Evolutionary conservation across 2,888 invertebrate genomes (phyloP).

Genomic region (Coleophora flavipennella): DNA sequence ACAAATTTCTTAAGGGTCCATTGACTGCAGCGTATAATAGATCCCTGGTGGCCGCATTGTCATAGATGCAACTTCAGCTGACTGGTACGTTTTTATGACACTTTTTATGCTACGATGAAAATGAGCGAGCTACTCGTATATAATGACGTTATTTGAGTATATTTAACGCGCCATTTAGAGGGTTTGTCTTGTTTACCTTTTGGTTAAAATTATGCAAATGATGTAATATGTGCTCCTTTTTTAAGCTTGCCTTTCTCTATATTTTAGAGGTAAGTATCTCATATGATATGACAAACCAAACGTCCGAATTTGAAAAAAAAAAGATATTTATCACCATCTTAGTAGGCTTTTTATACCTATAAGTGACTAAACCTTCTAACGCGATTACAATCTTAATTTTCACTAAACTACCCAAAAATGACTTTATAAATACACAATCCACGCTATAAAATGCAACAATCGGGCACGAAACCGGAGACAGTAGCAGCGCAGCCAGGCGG

Average conservation of each 20-base stretch:
- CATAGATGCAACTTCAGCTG: constrained; percentile 33
- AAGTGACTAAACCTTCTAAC: too few relatives aligned
- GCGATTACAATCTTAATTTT: too few relatives aligned
- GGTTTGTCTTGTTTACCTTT: constrained; percentile 50
- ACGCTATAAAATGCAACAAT: constrained; percentile 28
- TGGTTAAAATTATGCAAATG: constrained; percentile 52
- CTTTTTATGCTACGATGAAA: constrained; percentile 35
- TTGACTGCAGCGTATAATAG: constrained; percentile 40
- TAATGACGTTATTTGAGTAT: constrained; percentile 57
- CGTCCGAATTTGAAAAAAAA: too few relatives aligned
- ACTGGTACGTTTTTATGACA: constrained; percentile 45
- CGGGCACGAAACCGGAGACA: constrained; percentile 21
- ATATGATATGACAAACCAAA: too few relatives aligned
- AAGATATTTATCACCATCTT: too few relatives aligned
- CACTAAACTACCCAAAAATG: constrained; percentile 21
- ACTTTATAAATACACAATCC: constrained; percentile 41
- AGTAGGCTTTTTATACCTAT: too few relatives aligned
- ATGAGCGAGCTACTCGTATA: constrained; percentile 39
- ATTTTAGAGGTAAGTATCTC: too few relatives aligned
- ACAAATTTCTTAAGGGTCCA: constrained; percentile 62
- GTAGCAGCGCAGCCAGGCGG: constrained; percentile 15
- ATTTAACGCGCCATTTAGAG: constrained; percentile 61
- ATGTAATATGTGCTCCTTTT: constrained; percentile 4
- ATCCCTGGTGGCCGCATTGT: constrained; percentile 54
- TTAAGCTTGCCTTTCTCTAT: neutral